Evolutionary conservation across 2,113 vertebrate genomes (phyloP).

Genomic region (Pseudorectes ferrugineus): DNA sequence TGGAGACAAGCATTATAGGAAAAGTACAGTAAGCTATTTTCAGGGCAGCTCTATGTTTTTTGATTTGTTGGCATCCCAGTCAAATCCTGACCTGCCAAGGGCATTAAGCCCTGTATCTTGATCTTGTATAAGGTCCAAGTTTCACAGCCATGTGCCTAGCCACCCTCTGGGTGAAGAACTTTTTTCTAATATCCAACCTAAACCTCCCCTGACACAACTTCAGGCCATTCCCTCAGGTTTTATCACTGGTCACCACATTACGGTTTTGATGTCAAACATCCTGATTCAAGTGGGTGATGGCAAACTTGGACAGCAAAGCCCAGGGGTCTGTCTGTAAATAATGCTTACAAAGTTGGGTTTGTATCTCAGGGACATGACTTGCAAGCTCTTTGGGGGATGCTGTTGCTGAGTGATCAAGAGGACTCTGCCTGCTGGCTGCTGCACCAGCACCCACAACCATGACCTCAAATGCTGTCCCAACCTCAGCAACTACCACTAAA

Average conservation of each 20-base stretch:
- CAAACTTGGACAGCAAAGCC: neutral
- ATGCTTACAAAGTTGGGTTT: fast-evolving
- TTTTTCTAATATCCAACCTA: neutral
- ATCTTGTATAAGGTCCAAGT: neutral
- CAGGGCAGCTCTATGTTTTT: neutral
- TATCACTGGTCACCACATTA: neutral
- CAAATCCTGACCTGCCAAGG: neutral
- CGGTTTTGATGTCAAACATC: neutral
- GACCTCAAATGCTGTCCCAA: neutral
- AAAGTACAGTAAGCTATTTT: neutral
- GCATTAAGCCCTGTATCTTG: neutral
- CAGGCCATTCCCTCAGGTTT: neutral
- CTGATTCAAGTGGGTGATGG: neutral
- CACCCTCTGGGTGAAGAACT: neutral
- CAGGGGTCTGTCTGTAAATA: neutral
- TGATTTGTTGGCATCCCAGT: neutral
- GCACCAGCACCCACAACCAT: neutral
- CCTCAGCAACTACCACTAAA: neutral
- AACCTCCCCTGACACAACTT: neutral
- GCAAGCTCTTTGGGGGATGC: neutral
- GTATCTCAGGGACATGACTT: neutral
- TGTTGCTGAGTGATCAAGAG: neutral
- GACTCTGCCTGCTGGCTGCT: neutral
- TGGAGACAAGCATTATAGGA: neutral
- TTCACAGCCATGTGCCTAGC: neutral